These are phyloP conservation scores for Aleiodes leptofemur DNA, from an alignment of 2,888 invertebrate species.

Conservation along the genomic window DNA sequence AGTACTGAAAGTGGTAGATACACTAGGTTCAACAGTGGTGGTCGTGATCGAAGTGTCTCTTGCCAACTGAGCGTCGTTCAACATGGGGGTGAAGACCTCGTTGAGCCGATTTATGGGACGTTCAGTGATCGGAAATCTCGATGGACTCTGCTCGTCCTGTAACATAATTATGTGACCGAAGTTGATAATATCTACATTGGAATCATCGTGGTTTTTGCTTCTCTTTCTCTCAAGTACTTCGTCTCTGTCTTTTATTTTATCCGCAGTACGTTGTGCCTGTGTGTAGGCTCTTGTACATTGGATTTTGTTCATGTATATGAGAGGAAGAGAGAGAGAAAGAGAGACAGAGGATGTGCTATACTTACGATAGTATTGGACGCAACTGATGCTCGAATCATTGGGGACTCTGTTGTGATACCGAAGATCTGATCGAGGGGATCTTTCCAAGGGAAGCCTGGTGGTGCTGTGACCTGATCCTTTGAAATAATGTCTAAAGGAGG, in stretches of 20 bases:
- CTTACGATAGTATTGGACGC: constrained; percentile 69
- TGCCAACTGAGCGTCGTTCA: constrained; percentile 46
- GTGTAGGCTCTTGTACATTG: constrained; percentile 7
- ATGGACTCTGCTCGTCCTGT: constrained; percentile 64
- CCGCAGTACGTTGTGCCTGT: neutral
- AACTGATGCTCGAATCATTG: constrained; percentile 68
- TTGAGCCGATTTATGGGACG: constrained; percentile 65
- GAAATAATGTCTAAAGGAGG: constrained; percentile 64
- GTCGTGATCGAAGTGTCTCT: constrained; percentile 52
- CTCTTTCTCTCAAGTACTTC: constrained; percentile 28
- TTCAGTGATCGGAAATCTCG: constrained; percentile 57
- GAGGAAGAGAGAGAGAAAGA: too few relatives aligned
- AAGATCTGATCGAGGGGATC: constrained; percentile 73
- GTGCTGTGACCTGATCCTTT: constrained; percentile 64
- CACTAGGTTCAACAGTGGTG: constrained; percentile 49
- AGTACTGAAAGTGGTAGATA: constrained; percentile 53
- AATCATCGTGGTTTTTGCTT: constrained; percentile 46
- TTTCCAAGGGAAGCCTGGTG: constrained; percentile 71
- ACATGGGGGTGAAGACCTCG: constrained; percentile 66
- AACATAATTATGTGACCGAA: constrained; percentile 57
- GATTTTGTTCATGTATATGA: too few relatives aligned
- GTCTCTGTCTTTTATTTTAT: neutral
- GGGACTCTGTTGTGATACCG: constrained; percentile 69
- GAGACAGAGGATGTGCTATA: constrained; percentile 17
- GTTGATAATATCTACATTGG: constrained; percentile 56